Evolutionary conservation across 2,888 invertebrate species (phyloP), one percentile per base, ranked within the genome.

Genomic region (Epistrophella euchroma): DNA sequence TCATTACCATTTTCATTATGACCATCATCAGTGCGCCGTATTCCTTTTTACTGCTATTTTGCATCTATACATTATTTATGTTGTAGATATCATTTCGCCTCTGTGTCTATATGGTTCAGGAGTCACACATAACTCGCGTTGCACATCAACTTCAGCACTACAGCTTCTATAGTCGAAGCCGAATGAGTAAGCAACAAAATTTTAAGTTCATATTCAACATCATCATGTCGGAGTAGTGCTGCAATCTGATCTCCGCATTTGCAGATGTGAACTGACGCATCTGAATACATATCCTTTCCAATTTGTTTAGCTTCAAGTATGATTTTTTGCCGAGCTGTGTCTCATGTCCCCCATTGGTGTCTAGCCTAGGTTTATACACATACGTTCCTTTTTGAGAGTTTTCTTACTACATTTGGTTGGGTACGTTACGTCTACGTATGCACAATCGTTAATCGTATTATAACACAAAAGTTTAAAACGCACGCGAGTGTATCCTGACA

Each of bases 181-280:
- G 66, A 72, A 60, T 80, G 35, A 66, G 75, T 52, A 75, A 78
- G 84, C 56, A 78, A 79, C 70, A 66, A 75, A 58, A 66, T 75
- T 75, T 43, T 68, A 60, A 68, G 76, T 77, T 80, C 75, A 73
- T 80, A 85, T 76, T 73, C 76, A 76, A 68, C 72, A 74, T 80
- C 73, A 52, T 66, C 37, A 76, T 72, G 66, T 52, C 47, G 50
- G 45, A 47, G 50, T 52, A 62, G 35, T 56, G 64, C 19, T 50
- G 47, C 47, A 80, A 76, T 80, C 80, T 62, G 72, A 81, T 85
- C 62, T 66, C 80, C 47, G 66, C 45, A 47, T 47, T 66, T 62
- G 58, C 83, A 84, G 75, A 84, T 84, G 79, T 70, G 80, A 80
- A 81, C 81, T 70, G 73, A 80, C 72, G 60, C 85, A 81, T 73